Base-by-base conservation (phyloP, 1,140 invertebrate genomes). In the Zophobas atratus region DNA sequence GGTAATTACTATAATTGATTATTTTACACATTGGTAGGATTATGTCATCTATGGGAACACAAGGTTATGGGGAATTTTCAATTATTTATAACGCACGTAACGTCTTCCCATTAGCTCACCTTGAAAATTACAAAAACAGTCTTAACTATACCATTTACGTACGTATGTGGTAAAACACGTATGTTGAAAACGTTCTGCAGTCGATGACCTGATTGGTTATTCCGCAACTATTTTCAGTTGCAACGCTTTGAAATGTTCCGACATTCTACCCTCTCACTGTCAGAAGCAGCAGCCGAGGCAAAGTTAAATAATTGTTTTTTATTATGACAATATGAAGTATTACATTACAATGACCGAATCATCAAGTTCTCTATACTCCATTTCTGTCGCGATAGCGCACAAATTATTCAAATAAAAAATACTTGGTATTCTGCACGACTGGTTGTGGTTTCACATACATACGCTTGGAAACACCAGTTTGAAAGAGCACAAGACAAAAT, bases 361-460 rank as follows among this genome's bases (percentile, higher is more conserved):
- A 8, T 46, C 43, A 46, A 20, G 34, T 1, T 60, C 35, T 60
- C 56, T 6, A 60, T 36, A 60, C 39, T 41, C 60, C 35, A 67
- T 43, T 67, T 43, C 60, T 36, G 60, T 36, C 20, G 20, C 20
- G 20, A 20, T 20, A 32, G 8, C 1, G 34, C n/a, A 36, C 57
- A 63, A 63, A 63, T 63, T 63, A 63, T 63, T 63, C 57, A 63
- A 63, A 63, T 63, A 63, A 63, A 63, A 60, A 67, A 67, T 67
- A 43, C 41, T 67, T 67, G 60, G 60, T 67, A 67, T 67, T 67
- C 60, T 33, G 34, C 38, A 1, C 60, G 60, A 67, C 33, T 67
- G 60, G 60, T 67, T 39, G 60, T 67, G 60, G 43, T 20, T 20
- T 20, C 20, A 20, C 20, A 20, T 20, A 67, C 43, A 67, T 67